These are phyloP conservation scores for Catocala nupta DNA, from an alignment of 2,888 invertebrate species.

Conservation along the genomic window DNA sequence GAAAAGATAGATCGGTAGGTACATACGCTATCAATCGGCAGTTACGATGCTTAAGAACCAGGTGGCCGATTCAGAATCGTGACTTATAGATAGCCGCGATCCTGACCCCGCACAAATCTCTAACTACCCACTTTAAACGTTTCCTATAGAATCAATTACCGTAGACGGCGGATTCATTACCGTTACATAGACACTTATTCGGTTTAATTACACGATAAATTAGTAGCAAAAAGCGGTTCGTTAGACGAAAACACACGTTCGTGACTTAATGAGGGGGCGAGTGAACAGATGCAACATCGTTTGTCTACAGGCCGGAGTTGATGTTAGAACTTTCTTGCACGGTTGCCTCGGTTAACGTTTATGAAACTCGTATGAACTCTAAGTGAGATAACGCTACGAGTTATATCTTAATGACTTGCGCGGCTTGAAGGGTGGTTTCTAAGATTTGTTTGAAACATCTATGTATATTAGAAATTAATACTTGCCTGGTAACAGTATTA, in stretches of 20 bases:
- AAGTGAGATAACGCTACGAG: too few species aligned
- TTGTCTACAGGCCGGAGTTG: slow-evolving; percentile 7
- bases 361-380: too few species aligned
- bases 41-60: too few species aligned
- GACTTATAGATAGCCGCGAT: background rate
- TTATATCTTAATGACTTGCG: too few species aligned
- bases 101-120: slow-evolving; percentile 1
- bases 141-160: slow-evolving; percentile 33
- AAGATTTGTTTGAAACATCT: too few species aligned
- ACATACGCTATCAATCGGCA: too few species aligned
- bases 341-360: too few species aligned
- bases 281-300: slow-evolving; percentile 15
- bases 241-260: slow-evolving; percentile 41
- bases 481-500: too few species aligned
- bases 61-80: background rate
- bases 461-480: too few species aligned
- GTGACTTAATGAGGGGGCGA: slow-evolving; percentile 32
- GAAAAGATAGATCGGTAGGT: too few species aligned
- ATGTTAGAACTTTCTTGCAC: background rate
- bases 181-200: slow-evolving; percentile 37
- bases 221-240: slow-evolving; percentile 28
- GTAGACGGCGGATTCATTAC: slow-evolving; percentile 23
- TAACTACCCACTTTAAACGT: slow-evolving; percentile 7
- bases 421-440: too few species aligned
- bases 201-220: slow-evolving; percentile 52